Evolutionary conservation across 2,888 invertebrate genomes (phyloP).

Genomic region (Zaprionus obscuricornis): DNA sequence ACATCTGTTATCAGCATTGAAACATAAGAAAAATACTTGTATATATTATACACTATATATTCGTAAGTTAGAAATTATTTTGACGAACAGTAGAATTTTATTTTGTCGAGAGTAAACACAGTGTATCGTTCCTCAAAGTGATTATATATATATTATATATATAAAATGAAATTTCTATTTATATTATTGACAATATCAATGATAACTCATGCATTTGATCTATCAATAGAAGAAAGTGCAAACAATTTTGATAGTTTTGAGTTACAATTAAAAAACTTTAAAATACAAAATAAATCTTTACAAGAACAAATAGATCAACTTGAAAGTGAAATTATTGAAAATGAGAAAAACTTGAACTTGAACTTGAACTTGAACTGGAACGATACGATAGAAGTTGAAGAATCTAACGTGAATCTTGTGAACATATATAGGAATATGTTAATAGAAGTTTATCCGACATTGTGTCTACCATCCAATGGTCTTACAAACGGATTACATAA

Average conservation of each 20-base stretch:
- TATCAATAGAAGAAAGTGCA: background rate
- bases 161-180: background rate
- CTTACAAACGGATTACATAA: background rate
- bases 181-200: background rate
- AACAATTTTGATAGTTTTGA: background rate
- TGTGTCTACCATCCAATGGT: conserved; percentile 12
- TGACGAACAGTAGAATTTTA: conserved; percentile 6
- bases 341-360: background rate
- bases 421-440: background rate
- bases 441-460: conserved; percentile 2
- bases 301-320: background rate
- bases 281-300: background rate
- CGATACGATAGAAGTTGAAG: too few species aligned
- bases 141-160: background rate
- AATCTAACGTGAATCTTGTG: too few species aligned
- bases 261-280: background rate
- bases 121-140: too few species aligned
- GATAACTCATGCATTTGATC: background rate
- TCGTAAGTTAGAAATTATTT: too few species aligned
- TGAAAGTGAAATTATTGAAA: background rate
- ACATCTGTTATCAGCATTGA: too few species aligned
- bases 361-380: too few species aligned
- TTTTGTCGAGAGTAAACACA: background rate
- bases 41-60: too few species aligned
- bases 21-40: too few species aligned